phyloP scores from a whole-genome alignment of 2,797 vertebrate genomes.

The Carapus acus region DNA sequence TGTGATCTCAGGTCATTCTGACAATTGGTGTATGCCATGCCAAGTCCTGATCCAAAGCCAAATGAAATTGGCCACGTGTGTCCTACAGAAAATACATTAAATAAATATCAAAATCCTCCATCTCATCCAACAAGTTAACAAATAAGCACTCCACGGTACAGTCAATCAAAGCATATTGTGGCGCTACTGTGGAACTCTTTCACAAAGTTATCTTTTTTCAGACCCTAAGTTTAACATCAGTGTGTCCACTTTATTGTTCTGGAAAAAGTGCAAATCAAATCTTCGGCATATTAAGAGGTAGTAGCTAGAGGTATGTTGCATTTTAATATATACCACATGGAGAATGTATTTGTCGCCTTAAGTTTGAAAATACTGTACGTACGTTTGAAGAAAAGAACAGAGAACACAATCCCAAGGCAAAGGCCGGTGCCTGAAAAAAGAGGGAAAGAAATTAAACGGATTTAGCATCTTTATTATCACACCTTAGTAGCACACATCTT shows the following conservation, averaged over 20 bases:
- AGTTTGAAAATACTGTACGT: no score
- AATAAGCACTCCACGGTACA: constrained; percentile 1
- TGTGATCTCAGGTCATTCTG: constrained; percentile 90
- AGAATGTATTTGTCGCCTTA: neutral
- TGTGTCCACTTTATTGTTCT: no score
- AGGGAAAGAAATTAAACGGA: no score
- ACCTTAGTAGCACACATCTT: no score
- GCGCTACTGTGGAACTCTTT: neutral
- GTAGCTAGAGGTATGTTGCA: no score
- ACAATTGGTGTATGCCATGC: constrained; percentile 97
- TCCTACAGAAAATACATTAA: constrained; percentile 72
- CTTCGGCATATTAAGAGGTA: no score
- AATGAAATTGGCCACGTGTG: constrained; percentile 87
- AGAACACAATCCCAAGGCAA: constrained; percentile 91
- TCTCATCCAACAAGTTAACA: neutral
- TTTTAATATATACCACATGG: no score
- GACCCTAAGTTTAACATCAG: no score
- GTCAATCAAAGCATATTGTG: constrained; percentile 11
- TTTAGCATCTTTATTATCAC: no score
- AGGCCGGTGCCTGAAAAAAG: constrained; percentile 86
- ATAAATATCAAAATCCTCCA: constrained; percentile 15
- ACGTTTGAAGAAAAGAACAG: constrained; percentile 97
- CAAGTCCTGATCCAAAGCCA: constrained; percentile 83
- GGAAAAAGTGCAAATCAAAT: no score
- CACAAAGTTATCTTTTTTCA: no score